Evolutionary conservation across 2,797 vertebrate species (phyloP), one percentile per base, ranked within the genome.

Genomic region (Tragopan temminckii): DNA sequence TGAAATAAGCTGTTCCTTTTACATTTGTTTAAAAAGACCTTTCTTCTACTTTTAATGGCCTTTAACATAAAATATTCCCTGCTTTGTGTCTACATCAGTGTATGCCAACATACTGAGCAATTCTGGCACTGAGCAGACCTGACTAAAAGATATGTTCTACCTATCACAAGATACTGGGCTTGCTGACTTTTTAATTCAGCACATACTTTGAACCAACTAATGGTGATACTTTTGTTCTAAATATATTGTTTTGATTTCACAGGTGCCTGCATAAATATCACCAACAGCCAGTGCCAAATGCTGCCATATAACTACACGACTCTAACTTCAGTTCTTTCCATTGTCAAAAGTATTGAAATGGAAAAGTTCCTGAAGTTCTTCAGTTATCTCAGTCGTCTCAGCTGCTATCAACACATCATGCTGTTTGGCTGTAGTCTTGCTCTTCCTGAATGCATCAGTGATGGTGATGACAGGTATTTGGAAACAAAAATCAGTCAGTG

Each of bases 351-450:
- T 85, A 98, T 98, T 15, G 98, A 99, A 94, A 97, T 98, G 53
- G 99, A 99, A 97, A 99, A 99, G 98, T 98, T 99, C 96, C 97
- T 98, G 93, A 98, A 98, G 97, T 98, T 99, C 97, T 99, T 99
- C 98, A 98, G 96, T 89, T 99, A 99, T 97, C 98, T 99, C 95
- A 98, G 90, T 91, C 98, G 98, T 89, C 98, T 99, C 59, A 98
- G 98, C 74, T 99, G 99, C 97, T 99, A 99, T 98, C 98, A 98
- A 88, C 98, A 99, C 97, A 99, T 99, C 98, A 98, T 99, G 99
- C 97, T 99, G 70, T 99, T 99, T 31, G 99, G 99, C 97, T 99
- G 99, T 85, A 98, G 98, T 87, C 97, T 99, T 11, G 99, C 98
- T 42, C 98, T 99, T 87, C 99, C 99, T 4, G 98, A 99, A 95